Conservation (phyloP, 2,888 invertebrate genomes). For the Syritta pipiens region DNA sequence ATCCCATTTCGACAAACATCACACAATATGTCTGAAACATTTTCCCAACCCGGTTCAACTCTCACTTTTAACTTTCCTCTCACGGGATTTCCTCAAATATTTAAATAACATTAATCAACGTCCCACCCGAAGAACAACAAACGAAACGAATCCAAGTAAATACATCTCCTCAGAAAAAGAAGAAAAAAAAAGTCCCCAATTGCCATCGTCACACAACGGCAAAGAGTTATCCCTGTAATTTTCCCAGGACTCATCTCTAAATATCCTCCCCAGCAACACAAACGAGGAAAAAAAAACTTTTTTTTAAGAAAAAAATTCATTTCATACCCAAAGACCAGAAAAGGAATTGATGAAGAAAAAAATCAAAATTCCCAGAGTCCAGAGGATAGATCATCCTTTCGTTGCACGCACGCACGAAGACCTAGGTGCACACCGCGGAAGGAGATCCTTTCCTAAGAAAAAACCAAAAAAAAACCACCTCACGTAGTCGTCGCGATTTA, state of each 20-base stretch:
- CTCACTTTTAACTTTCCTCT: slow-evolving; percentile 27
- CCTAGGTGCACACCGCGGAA: slow-evolving; percentile 66
- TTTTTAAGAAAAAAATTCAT: slow-evolving; percentile 48
- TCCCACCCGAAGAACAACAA: not conserved
- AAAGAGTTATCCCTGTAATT: slow-evolving; percentile 11
- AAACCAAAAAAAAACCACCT: slow-evolving; percentile 42
- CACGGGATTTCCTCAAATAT: slow-evolving; percentile 23
- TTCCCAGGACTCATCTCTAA: slow-evolving; percentile 55
- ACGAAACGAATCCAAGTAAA: not conserved
- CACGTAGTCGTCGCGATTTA: slow-evolving; percentile 64
- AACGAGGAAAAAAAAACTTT: slow-evolving; percentile 27
- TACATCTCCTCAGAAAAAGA: not conserved
- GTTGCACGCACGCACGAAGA: slow-evolving; percentile 60
- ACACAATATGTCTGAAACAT: no score
- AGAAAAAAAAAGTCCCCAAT: slow-evolving; percentile 43
- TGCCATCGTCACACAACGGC: slow-evolving; percentile 28
- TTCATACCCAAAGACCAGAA: slow-evolving; percentile 55
- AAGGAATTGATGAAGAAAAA: slow-evolving; percentile 46
- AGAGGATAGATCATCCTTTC: slow-evolving; percentile 61
- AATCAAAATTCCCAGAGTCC: slow-evolving; percentile 67
- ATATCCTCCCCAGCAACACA: not conserved
- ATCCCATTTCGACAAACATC: no score
- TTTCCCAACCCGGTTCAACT: no score
- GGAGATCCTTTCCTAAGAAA: slow-evolving; percentile 52
- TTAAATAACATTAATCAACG: slow-evolving; percentile 30